Base-by-base conservation (phyloP, 1,140 invertebrate genomes). In the Coenobita brevimanus region DNA sequence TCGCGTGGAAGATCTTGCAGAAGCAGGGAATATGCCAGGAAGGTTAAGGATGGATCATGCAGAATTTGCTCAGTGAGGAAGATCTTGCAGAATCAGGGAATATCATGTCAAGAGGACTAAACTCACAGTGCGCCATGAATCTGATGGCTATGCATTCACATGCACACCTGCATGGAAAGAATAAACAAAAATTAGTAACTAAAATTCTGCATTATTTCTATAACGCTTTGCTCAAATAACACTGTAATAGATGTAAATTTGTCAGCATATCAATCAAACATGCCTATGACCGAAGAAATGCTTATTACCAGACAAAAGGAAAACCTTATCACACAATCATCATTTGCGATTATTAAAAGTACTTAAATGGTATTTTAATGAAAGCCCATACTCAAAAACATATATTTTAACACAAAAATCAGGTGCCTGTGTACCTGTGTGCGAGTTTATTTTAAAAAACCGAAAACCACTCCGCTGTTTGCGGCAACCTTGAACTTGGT, bases 351-450 rank as follows among this genome's bases (percentile, higher is more conserved):
- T 67, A 24, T 6, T n/a, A 67, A 13, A 67, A 67, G 64, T 30
- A 67, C 64, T 67, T 15, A 24, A 67, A 67, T 67, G 8, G 64
- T n/a, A n/a, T n/a, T n/a, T n/a, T n/a, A n/a, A n/a, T n/a, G n/a
- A n/a, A n/a, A n/a, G n/a, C n/a, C n/a, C 27, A 67, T 8, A 17
- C 8, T 67, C 13, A 67, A 17, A 27, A 67, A 24, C 15, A 67
- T 30, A 67, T 67, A 67, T 67, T 67, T 67, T 6, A 67, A 67
- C 64, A 67, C 64, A 67, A n/a, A n/a, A 67, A 67, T 67, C 64
- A 13, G 27, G 64, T 67, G 13, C 27, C 13, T 30, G 64, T 67
- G 64, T n/a, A 27, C 8, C 64, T 67, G 64, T 30, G 64, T 67
- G 64, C 8, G 64, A 67, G 24, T 13, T 67, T 67, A 67, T 67